phyloP scores from a whole-genome alignment of 92 coral and sea anemone species.

The Bergia puertoricense region DNA sequence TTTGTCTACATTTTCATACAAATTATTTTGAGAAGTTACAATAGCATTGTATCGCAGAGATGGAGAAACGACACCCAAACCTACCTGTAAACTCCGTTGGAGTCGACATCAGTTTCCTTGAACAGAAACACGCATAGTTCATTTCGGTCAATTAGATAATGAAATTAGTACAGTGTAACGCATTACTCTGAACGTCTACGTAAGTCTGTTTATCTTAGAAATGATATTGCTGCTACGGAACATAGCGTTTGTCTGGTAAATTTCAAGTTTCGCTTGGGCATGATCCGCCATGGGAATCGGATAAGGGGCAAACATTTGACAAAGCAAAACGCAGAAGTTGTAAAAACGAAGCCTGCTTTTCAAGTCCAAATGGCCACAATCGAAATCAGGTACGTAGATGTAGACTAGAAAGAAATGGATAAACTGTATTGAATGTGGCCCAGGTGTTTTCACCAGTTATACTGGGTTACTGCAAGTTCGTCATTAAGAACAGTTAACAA shows the following conservation, averaged over 20 bases:
- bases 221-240: background rate
- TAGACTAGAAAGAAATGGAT: background rate
- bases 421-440: background rate
- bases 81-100: constrained; percentile 36
- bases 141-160: background rate
- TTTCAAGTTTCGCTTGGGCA: too few species aligned
- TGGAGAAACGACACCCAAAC: background rate
- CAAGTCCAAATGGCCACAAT: background rate
- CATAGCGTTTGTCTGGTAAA: too few species aligned
- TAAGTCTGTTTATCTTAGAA: background rate
- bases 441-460: too few species aligned
- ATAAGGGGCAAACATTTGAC: too few species aligned
- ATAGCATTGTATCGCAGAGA: background rate
- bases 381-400: background rate
- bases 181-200: background rate
- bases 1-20: background rate
- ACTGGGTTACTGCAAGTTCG: too few species aligned
- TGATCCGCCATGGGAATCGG: too few species aligned
- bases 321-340: background rate
- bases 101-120: constrained; percentile 22
- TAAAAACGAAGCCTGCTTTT: background rate
- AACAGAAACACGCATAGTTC: background rate
- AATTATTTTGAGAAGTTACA: background rate
- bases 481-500: too few species aligned
- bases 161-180: background rate